Evolutionary conservation across 2,113 vertebrate genomes (phyloP).

Genomic region (Delphinapterus leucas): DNA sequence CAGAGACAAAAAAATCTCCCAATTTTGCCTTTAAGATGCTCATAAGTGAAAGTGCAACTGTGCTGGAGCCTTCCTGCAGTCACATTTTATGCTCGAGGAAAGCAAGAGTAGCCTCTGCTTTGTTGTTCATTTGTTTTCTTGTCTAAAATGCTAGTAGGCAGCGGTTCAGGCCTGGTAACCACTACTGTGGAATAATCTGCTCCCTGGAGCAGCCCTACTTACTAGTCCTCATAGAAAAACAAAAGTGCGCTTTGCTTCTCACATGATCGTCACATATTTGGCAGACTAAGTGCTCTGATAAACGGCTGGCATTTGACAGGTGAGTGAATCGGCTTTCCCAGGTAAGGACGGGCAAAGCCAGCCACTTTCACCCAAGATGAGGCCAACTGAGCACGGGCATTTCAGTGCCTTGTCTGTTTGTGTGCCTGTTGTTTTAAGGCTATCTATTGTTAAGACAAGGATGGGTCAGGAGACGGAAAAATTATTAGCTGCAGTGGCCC

Average conservation of each 20-base stretch:
- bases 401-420: background rate
- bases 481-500: slow-evolving; percentile 60
- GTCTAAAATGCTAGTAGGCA: slow-evolving; percentile 31
- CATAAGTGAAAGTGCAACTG: background rate
- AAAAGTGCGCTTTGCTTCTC: slow-evolving; percentile 23
- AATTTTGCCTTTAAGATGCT: background rate
- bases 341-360: slow-evolving; percentile 58
- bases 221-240: slow-evolving; percentile 57
- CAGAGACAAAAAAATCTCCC: background rate
- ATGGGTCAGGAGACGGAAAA: slow-evolving; percentile 70
- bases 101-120: background rate
- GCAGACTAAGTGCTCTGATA: slow-evolving; percentile 60
- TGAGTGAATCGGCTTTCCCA: slow-evolving; percentile 55
- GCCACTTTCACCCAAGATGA: slow-evolving; percentile 66
- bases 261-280: slow-evolving; percentile 32
- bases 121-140: background rate
- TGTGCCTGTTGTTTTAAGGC: background rate
- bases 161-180: background rate
- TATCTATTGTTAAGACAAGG: slow-evolving; percentile 68
- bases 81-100: background rate
- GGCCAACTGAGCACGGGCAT: background rate
- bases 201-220: slow-evolving; percentile 43
- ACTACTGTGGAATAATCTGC: slow-evolving; percentile 40
- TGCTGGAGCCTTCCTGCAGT: background rate
- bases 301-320: slow-evolving; percentile 55